A percentile compares a stretch with the other conserved stretches of the same genome.
Conservation (phyloP, 2,797 vertebrate species). For the Todus mexicanus region DNA sequence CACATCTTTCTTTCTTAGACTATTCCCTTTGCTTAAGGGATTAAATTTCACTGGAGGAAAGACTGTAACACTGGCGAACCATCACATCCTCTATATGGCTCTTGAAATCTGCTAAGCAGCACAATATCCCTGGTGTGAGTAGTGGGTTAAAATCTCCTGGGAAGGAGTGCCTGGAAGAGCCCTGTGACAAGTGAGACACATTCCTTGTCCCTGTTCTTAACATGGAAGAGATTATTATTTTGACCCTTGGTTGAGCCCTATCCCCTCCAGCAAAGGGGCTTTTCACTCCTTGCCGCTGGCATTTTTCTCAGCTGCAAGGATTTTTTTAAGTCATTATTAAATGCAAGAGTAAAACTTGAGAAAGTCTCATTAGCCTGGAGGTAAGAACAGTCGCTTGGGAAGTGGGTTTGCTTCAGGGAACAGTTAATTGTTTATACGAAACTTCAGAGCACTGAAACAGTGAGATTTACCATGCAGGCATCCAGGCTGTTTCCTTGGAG, state of each 20-base stretch:
- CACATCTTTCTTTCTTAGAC: not conserved
- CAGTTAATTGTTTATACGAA: not conserved
- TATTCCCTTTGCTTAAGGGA: not conserved
- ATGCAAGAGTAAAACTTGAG: not conserved
- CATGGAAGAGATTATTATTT: not conserved
- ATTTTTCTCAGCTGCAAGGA: not conserved
- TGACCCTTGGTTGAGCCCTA: not conserved
- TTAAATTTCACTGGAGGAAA: not conserved
- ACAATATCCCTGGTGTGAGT: too few relatives aligned
- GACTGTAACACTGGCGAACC: not conserved
- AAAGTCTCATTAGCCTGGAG: not conserved
- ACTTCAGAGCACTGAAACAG: not conserved
- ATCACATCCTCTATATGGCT: accelerated
- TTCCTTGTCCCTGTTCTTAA: not conserved
- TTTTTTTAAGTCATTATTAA: not conserved
- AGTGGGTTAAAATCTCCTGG: not conserved
- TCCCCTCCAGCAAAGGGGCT: not conserved
- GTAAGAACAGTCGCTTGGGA: not conserved
- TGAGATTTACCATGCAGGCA: not conserved
- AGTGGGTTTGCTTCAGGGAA: not conserved
- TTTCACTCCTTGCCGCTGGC: not conserved
- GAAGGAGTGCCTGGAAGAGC: not conserved
- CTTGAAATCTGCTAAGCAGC: not conserved
- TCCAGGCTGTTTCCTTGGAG: not conserved
- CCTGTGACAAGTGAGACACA: not conserved